These are phyloP conservation scores for Magallana angulata DNA, from an alignment of 1,140 invertebrate species.

Conservation along the genomic window DNA sequence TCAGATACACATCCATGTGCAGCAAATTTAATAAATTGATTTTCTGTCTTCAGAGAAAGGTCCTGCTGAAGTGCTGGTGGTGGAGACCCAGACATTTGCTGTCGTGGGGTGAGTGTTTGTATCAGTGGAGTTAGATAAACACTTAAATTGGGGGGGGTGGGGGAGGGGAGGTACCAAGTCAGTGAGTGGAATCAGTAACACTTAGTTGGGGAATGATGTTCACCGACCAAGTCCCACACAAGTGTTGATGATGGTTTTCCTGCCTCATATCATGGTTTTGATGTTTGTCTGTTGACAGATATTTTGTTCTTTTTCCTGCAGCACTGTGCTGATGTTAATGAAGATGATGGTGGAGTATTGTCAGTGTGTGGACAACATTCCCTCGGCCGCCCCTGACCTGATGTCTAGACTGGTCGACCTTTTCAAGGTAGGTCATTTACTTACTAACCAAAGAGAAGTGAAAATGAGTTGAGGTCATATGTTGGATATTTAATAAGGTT, in stretches of 20 bases:
- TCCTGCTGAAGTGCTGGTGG: constrained; percentile 82
- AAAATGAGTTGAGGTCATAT: no score
- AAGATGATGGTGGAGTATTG: constrained; percentile 95
- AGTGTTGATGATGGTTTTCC: background rate
- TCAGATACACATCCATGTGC: background rate
- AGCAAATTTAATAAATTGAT: background rate
- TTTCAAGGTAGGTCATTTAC: constrained; percentile 80
- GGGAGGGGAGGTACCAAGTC: no score
- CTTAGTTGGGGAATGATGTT: no score
- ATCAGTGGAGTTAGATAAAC: no score
- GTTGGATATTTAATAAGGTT: no score
- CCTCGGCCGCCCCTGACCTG: constrained; percentile 85
- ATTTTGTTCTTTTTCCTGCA: constrained; percentile 64
- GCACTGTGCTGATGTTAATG: constrained; percentile 87
- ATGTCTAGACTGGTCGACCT: constrained; percentile 92
- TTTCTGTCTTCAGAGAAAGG: constrained; percentile 70
- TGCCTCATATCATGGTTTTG: background rate
- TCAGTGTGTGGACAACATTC: constrained; percentile 85
- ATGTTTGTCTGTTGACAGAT: background rate
- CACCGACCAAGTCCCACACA: background rate
- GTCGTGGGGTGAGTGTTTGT: constrained; percentile 85
- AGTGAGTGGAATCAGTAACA: no score
- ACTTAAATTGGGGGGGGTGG: no score
- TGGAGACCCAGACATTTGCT: constrained; percentile 90
- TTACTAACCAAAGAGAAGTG: no score